Percentiles rank a stretch among this genome's conserved stretches.
Evolutionary conservation across 1,140 invertebrate species (phyloP).

Genomic region (Proales similis): DNA sequence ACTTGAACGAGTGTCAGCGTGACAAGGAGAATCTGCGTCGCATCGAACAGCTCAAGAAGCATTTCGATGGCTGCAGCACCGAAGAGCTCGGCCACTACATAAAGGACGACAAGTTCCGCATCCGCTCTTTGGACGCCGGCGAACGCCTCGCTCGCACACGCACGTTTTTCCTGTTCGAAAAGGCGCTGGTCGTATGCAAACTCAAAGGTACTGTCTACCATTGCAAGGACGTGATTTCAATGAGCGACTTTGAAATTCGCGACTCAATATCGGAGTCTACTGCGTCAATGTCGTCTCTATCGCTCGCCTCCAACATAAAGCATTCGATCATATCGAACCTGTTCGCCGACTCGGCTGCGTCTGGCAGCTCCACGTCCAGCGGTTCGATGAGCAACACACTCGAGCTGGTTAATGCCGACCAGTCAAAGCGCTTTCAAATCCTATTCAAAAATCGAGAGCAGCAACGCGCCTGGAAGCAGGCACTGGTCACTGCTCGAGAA

Average conservation of each 20-base stretch:
- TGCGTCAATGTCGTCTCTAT: conserved; percentile 3
- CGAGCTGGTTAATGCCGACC: conserved; percentile 2
- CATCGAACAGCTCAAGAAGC: conserved; percentile 18
- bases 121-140: conserved; percentile 6
- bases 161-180: conserved; percentile 35
- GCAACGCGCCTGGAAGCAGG: conserved; percentile 26
- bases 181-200: conserved; percentile 25
- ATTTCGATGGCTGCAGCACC: not conserved
- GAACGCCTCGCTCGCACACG: conserved; percentile 21
- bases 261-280: not conserved
- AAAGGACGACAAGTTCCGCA: conserved; percentile 34
- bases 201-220: conserved; percentile 26
- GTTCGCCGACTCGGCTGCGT: conserved; percentile 1
- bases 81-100: conserved; percentile 31
- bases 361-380: conserved; percentile 12
- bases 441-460: conserved; percentile 36
- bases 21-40: conserved; percentile 29
- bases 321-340: conserved; percentile 23
- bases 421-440: conserved; percentile 1
- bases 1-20: conserved; percentile 33
- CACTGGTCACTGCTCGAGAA: conserved; percentile 11
- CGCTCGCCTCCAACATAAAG: conserved; percentile 10
- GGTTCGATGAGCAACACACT: conserved; percentile 20
- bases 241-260: conserved; percentile 17
- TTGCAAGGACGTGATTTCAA: conserved; percentile 30